Evolutionary conservation across 2,113 vertebrate species (phyloP).

Genomic region (Eubucco bourcierii): DNA sequence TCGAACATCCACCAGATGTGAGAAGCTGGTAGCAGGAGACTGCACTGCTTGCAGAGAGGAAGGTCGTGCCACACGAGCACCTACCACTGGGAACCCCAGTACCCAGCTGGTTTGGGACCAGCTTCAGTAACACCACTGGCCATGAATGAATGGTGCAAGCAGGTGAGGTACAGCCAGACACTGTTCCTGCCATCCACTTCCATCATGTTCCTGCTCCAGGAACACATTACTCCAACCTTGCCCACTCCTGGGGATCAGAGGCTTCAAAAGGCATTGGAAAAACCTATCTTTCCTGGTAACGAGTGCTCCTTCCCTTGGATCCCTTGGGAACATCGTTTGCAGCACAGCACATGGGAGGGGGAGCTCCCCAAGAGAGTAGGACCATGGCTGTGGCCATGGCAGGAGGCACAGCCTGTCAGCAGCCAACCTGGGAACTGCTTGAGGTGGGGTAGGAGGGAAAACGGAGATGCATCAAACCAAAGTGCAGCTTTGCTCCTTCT

Average conservation of each 20-base stretch:
- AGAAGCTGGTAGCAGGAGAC: background rate
- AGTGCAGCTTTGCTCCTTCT: background rate
- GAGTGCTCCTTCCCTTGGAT: background rate
- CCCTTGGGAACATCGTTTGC: background rate
- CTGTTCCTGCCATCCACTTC: background rate
- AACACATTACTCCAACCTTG: background rate
- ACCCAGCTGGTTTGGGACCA: background rate
- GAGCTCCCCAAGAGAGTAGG: background rate
- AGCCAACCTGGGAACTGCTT: background rate
- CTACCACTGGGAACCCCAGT: background rate
- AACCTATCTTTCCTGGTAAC: conserved; percentile 9
- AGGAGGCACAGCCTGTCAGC: background rate
- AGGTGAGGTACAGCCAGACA: background rate
- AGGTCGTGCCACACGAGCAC: no score
- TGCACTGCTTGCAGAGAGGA: fast-evolving
- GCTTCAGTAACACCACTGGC: background rate
- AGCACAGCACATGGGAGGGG: background rate
- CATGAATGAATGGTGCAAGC: background rate
- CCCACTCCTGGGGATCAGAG: background rate
- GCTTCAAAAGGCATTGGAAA: conserved; percentile 2
- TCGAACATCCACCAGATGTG: fast-evolving
- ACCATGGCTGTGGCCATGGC: background rate
- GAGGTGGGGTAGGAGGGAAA: background rate
- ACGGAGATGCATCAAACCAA: background rate
- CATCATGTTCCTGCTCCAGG: background rate